Evolutionary conservation across 1,140 invertebrate genomes (phyloP), one percentile per base, ranked within the genome.

Genomic region (Dysdera silvatica): DNA sequence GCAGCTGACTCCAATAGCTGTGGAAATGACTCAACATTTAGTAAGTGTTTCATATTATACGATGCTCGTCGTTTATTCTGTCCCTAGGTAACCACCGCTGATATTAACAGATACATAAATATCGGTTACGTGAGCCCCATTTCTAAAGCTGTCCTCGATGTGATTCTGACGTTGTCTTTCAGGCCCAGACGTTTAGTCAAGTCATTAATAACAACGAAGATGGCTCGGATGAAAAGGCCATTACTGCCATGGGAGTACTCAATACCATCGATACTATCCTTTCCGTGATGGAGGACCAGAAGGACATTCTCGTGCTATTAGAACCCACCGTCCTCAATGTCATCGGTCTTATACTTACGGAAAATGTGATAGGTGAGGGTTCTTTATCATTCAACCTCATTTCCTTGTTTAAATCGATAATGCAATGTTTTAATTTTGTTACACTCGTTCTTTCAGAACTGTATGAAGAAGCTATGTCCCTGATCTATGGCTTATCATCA

Each of bases 241-340:
- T 98, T 47, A 93, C 93, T 12, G 92, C 95, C 2, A 96, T 99
- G 87, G 95, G 94, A 26, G 47, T 72, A 3, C 78, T 99, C 2
- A 96, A 92, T 73, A 98, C 96, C 3, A 91, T 99, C 74, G 93
- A 98, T 77, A 97, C 92, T 0, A 81, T 99, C 43, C 76, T 98
- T 0, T 88, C 84, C 66, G 91, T 96, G 7, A 94, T 98, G 89
- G 93, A 95, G 73, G 87, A 95, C 59, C 87, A 93, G 68, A 77
- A 74, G 70, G 80, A 83, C 74, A 88, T 98, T 45, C 85, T 95
- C 77, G 78, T 80, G n/a, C 84, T 89, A 71, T 79, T 99, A 35
- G 93, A 98, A 77, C 91, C 92, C 26, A 90, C 89, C 62, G 89
- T 98, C n/a, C 80, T 98, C 10, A 85, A 88, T 78, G 90, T 97